Base-by-base conservation (phyloP, 2,888 invertebrate species). In the Pseudococcus jackbeardsleyi region DNA sequence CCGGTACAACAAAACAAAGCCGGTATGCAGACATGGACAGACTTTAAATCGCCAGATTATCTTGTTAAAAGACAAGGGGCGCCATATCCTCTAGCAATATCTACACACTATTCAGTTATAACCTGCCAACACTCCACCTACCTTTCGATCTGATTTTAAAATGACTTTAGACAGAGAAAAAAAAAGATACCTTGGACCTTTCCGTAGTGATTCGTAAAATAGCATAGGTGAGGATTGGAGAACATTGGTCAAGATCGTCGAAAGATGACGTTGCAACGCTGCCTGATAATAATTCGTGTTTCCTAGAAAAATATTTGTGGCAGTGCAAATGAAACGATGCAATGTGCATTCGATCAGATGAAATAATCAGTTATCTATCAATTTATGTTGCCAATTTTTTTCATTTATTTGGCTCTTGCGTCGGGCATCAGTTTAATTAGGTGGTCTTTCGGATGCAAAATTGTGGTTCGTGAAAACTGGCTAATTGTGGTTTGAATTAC, bases 31-130 rank as follows among this genome's bases (percentile, higher is more conserved):
- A 82, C 79, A 82, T 82, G 79, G 79, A 82, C 79, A 82, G 79
- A 82, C 79, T 82, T 82, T 82, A 82, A 82, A 82, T 82, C 79
- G 79, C 79, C 46, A 82, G 79, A 82, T 82, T 82, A 82, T 82
- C 79, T 82, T 46, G 79, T 82, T 82, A 82, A 82, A 82, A 82
- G 79, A 82, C 79, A 82, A 82, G 79, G 79, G 79, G 79, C 79
- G 79, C 79, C 79, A 82, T 82, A 82, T 82, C 79, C 79, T 46
- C 79, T 82, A 82, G 79, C 79, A 19, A 82, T 82, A 82, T 82
- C 79, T 82, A 82, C 79, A 82, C 79, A 82, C 79, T 82, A 46
- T 82, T 17, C 79, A 46, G 46, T n/a, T 82, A 82, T 82, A 82
- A 82, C 79, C 46, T 46, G 79, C 42, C 22, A 82, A 82, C 79